phyloP scores from a whole-genome alignment of 2,888 invertebrate genomes.

The Macrosiphum euphorbiae region DNA sequence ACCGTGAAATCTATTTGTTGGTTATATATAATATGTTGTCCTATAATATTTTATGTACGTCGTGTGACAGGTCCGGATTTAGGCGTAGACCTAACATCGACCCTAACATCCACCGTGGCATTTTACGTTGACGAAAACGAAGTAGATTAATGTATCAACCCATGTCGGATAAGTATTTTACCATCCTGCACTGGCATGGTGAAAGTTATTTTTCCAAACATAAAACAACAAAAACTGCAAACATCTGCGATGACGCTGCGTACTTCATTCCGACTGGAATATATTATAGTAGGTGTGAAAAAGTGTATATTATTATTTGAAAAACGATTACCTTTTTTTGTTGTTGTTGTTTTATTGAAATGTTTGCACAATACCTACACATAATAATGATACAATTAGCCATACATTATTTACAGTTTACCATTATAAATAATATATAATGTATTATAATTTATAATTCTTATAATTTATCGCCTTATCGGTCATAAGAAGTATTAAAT shows the following conservation, averaged over 20 bases:
- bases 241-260: conserved; percentile 4
- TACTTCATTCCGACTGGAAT: background rate
- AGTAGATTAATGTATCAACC: background rate
- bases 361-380: background rate
- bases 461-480: background rate
- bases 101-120: background rate
- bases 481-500: background rate
- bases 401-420: background rate
- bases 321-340: background rate
- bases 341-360: conserved; percentile 1
- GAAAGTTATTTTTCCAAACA: background rate
- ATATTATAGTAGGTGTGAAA: background rate
- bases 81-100: background rate
- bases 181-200: background rate
- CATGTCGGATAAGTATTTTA: background rate
- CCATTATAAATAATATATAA: no score
- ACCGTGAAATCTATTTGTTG: background rate
- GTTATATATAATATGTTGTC: background rate
- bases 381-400: background rate
- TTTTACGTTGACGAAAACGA: background rate
- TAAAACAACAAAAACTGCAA: background rate
- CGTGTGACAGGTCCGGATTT: background rate
- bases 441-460: background rate
- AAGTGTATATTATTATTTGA: background rate
- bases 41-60: background rate